Evolutionary conservation across 1,140 invertebrate genomes (phyloP).

Genomic region (Ruditapes philippinarum): DNA sequence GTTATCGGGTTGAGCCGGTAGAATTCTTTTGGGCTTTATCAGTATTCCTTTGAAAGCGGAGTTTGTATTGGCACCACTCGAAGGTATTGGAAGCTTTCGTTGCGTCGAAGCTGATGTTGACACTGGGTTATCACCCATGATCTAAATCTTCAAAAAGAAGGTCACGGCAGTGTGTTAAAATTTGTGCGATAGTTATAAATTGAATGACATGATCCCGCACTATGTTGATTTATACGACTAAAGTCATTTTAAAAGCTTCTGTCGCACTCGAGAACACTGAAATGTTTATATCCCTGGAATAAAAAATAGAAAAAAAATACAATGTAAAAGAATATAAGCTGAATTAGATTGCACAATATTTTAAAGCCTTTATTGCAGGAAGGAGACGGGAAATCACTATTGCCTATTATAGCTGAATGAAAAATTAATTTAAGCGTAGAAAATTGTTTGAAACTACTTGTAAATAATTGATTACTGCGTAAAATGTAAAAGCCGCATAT

Average conservation of each 20-base stretch:
- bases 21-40: constrained; percentile 57
- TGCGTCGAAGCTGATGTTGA: constrained; percentile 1
- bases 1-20: constrained; percentile 61
- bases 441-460: constrained; percentile 39
- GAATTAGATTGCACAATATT: neutral
- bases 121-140: constrained; percentile 48
- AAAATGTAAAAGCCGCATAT: constrained; percentile 14
- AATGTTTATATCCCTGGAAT: too few relatives aligned
- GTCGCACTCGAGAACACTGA: neutral
- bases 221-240: neutral
- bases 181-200: neutral
- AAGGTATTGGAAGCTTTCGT: constrained; percentile 57
- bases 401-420: neutral
- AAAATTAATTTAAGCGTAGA: constrained; percentile 32
- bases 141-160: constrained; percentile 10
- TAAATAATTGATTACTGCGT: constrained; percentile 36
- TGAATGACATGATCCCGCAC: neutral
- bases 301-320: too few relatives aligned
- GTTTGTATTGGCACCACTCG: constrained; percentile 44
- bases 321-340: neutral
- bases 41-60: constrained; percentile 56
- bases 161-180: neutral
- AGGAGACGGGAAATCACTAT: too few relatives aligned
- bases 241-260: neutral
- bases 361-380: neutral